Evolutionary conservation across 1,140 invertebrate genomes (phyloP), one percentile per base, ranked within the genome.

Genomic region (Himalopsyche phryganea): DNA sequence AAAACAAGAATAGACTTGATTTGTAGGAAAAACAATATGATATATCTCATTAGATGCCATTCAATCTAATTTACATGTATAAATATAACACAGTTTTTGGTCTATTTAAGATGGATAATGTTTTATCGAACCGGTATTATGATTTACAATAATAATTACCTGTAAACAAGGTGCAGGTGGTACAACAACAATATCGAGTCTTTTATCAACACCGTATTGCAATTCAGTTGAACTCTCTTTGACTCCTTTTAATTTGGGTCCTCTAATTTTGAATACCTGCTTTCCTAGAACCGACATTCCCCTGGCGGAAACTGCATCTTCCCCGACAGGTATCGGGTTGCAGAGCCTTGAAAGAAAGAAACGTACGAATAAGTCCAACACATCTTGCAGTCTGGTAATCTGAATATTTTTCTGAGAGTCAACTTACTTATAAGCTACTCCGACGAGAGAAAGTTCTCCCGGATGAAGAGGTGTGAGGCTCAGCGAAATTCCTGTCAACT

Each of bases 81-180:
- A n/a, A n/a, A n/a, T n/a, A n/a, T n/a, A n/a, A n/a, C n/a, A n/a
- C n/a, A n/a, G n/a, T n/a, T n/a, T n/a, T n/a, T n/a, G n/a, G n/a
- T n/a, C n/a, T n/a, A n/a, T n/a, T n/a, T n/a, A n/a, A n/a, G n/a
- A n/a, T n/a, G n/a, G n/a, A n/a, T n/a, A n/a, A n/a, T n/a, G n/a
- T n/a, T n/a, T n/a, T n/a, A n/a, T n/a, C n/a, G n/a, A n/a, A n/a
- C n/a, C n/a, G n/a, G n/a, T n/a, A n/a, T n/a, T n/a, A n/a, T n/a
- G n/a, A n/a, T n/a, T n/a, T n/a, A n/a, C n/a, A n/a, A n/a, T n/a
- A n/a, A n/a, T n/a, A 28, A 77, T 78, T 71, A 90, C 88, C 75
- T 88, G 84, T 66, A 91, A 74, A 67, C 85, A 85, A 1, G 90
- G 88, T n/a, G 85, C 79, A 51, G 81, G 79, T 2, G 86, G 81